Base-by-base conservation (phyloP, 1,140 invertebrate species). In the Sycophila sp. region DNA sequence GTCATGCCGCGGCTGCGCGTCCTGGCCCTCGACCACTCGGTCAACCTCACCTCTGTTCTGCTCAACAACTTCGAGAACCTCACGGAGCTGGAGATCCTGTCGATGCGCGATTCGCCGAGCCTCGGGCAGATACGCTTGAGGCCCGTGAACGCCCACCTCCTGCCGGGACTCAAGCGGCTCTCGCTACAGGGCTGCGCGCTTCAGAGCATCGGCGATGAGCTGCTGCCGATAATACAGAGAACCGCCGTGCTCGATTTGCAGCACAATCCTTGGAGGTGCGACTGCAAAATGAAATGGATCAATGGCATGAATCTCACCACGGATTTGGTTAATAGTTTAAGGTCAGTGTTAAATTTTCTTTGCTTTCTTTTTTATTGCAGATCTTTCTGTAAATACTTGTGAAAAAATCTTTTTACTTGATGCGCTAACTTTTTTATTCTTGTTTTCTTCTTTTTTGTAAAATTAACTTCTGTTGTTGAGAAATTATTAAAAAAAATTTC, bases 261-360 rank as follows among this genome's bases (percentile, higher is more conserved):
- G 32, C 76, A 80, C 11, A 87, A 87, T 73, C 86, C 84, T 0
- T 87, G 86, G 87, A 71, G 69, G 1, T 87, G 87, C 60, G 82
- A 87, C 13, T 87, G 87, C 63, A 72, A 74, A 28, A 76, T 87
- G 76, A 80, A 83, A 22, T 87, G 86, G 86, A 56, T 87, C 0
- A 63, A 77, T 24, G 6, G 63, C 22, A 45, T 79, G 22, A 80
- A 85, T 40, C 66, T 75, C 4, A 78, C 80, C 0, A 81, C 42
- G 40, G 65, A 80, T 64, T 36, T 81, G 10, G 78, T 74, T 22
- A 74, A 72, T 8, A 77, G 81, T 36, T 81, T 87, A 19, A 83
- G 67, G 86, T 87, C 74, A 80, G 75, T 75, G 17, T 64, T 32
- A n/a, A n/a, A n/a, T 13, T 5, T 13, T 36, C 34, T 13, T 13